Base-by-base conservation (phyloP, 2,888 invertebrate species). In the Himalopsyche japonica region DNA sequence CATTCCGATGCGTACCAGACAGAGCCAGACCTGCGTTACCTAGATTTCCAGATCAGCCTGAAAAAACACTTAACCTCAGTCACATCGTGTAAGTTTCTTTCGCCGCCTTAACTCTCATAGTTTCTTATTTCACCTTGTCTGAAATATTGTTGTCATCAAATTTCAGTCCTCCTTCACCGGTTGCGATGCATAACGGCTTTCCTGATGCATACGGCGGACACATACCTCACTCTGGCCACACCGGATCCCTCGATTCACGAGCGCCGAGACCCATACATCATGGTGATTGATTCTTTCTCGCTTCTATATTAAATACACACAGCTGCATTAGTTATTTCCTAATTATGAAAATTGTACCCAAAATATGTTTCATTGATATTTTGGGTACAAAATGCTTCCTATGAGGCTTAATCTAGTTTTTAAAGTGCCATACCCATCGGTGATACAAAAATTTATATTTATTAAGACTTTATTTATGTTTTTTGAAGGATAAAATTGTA, bases 1-100 rank as follows among this genome's bases (percentile, higher is more conserved):
- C 98, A 88, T 98, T 99, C 91, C 97, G 98, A 88, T 99, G 99
- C 92, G 98, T 98, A 88, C 99, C 99, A 82, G 97, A 97, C 89
- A 96, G 98, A 88, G 95, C 95, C 88, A 95, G 96, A 83, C 93
- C 94, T 88, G 94, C 94, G 89, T 93, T 98, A 89, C 98, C 98
- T 87, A 94, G 97, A 88, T 98, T 98, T 92, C 98, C 98, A 24
- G 98, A 98, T 89, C 97, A 96, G 89, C 98, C 98, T 0, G 98
- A 98, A 90, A 96, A 98, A 89, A 98, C 98, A 1, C 93, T 99
- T 88, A 98, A 99, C 91, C 94, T 99, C 49, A 97, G 98, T 86
- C 98, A 99, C 90, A 98, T 99, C 90, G 98, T 99, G 96, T 98
- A 92, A 93, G 96, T 95, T 18, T 15, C 27, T 78, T n/a, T 15